phyloP scores from a whole-genome alignment of 2,888 invertebrate genomes.

The Xanthia icteritia region DNA sequence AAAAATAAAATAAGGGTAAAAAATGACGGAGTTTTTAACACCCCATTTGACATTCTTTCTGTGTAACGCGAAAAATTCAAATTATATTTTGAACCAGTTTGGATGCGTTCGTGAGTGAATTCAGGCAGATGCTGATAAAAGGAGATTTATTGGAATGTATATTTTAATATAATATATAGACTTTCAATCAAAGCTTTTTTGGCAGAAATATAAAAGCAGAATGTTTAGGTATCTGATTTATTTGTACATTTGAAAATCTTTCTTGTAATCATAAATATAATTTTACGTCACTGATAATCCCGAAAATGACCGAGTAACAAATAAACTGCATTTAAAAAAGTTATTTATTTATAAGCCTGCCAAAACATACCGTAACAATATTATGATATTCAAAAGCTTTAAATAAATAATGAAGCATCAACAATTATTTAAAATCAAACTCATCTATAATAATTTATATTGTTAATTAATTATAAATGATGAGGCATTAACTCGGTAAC shows the following conservation, averaged over 20 bases:
- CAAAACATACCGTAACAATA: background rate
- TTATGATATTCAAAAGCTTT: constrained; percentile 13
- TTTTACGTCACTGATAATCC: background rate
- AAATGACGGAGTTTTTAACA: constrained; percentile 2
- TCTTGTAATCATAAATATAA: background rate
- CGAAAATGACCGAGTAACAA: background rate
- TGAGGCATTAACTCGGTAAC: background rate
- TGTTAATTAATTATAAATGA: constrained; percentile 29
- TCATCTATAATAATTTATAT: constrained; percentile 18
- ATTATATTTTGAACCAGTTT: constrained; percentile 18
- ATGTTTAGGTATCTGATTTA: background rate
- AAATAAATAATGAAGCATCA: constrained; percentile 11
- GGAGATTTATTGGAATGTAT: constrained; percentile 7
- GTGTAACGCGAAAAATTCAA: constrained; percentile 19
- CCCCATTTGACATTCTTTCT: constrained; percentile 17
- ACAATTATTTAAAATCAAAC: constrained; percentile 22
- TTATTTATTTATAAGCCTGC: background rate
- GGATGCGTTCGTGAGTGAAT: constrained; percentile 17
- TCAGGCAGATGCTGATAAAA: constrained; percentile 26
- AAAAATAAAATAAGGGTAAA: constrained; percentile 5
- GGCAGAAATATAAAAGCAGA: background rate
- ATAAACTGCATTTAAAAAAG: background rate
- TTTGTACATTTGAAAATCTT: background rate
- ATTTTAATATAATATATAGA: background rate
- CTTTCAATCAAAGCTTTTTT: constrained; percentile 1